Evolutionary conservation across 2,888 invertebrate genomes (phyloP).

Genomic region (Amiota mariae): DNA sequence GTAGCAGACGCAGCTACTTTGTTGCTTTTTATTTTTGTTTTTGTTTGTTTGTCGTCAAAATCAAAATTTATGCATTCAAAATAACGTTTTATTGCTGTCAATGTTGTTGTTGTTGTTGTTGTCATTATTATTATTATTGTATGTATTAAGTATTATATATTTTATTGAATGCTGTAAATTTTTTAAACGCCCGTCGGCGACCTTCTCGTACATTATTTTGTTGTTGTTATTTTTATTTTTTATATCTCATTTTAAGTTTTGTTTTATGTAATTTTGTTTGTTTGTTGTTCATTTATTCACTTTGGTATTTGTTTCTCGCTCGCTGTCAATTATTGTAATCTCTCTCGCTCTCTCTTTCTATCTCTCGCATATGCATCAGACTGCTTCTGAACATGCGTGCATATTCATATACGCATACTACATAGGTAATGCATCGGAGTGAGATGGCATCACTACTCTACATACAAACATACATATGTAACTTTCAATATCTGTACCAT

Average conservation of each 20-base stretch:
- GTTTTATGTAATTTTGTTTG: constrained; percentile 5
- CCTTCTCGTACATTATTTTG: constrained; percentile 30
- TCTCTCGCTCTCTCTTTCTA: not conserved
- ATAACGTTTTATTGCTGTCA: not conserved
- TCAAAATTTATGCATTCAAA: constrained; percentile 14
- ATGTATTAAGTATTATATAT: constrained; percentile 22
- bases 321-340: not conserved
- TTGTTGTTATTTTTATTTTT: not conserved
- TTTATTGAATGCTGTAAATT: constrained; percentile 17
- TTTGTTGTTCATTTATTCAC: constrained; percentile 16
- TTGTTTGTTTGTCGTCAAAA: constrained; percentile 17
- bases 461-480: no score
- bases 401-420: not conserved
- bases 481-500: no score
- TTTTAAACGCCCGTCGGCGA: constrained; percentile 22
- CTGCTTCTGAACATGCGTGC: not conserved
- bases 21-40: not conserved
- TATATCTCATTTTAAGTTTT: not conserved
- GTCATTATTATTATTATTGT: not conserved
- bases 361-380: not conserved
- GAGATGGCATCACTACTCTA: no score
- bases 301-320: constrained; percentile 23
- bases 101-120: constrained; percentile 15
- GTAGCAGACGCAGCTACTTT: no score
- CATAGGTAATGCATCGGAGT: no score